These are phyloP conservation scores for Dissostichus mawsoni DNA, from an alignment of 2,113 vertebrate genomes.

Conservation along the genomic window DNA sequence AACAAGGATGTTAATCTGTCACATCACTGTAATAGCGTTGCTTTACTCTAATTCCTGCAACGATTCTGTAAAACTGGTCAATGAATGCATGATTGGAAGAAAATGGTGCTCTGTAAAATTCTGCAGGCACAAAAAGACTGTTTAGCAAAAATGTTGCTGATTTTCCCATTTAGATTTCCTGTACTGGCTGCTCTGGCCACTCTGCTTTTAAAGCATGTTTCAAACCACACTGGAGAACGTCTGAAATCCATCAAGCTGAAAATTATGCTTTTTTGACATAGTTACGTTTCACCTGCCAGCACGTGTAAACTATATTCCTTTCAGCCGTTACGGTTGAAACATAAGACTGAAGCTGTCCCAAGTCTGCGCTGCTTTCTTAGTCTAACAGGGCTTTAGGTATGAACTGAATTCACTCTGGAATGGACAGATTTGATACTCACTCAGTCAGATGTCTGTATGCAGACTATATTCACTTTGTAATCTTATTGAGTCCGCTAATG, in stretches of 20 bases:
- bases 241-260: conserved; percentile 20
- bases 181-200: conserved; percentile 1
- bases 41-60: background rate
- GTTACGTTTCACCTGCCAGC: conserved; percentile 11
- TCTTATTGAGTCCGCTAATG: background rate
- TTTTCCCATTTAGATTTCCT: conserved; percentile 9
- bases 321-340: background rate
- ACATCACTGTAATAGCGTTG: background rate
- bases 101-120: background rate
- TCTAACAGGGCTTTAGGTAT: background rate
- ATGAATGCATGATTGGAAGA: background rate
- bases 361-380: background rate
- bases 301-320: background rate
- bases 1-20: background rate
- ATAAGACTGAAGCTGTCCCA: background rate
- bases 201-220: background rate
- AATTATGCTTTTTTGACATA: background rate
- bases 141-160: background rate
- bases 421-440: background rate
- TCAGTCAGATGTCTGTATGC: background rate
- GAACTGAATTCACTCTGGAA: background rate
- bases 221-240: background rate
- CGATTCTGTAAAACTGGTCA: background rate
- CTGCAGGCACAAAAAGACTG: background rate
- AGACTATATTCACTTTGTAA: background rate